These are phyloP conservation scores for Petrolisthes manimaculis DNA, from an alignment of 2,888 invertebrate genomes.

Conservation along the genomic window DNA sequence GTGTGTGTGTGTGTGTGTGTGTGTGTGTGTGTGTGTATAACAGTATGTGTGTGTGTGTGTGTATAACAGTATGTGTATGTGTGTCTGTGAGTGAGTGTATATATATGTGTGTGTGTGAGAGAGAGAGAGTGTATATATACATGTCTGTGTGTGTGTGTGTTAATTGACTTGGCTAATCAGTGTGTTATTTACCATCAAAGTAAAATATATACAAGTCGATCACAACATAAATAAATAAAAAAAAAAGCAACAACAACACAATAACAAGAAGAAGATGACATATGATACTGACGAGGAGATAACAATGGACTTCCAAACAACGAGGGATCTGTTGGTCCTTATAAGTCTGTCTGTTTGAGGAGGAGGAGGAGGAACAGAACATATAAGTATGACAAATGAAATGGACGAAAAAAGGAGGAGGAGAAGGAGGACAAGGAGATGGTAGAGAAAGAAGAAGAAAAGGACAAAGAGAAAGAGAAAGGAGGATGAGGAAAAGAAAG, in stretches of 20 bases:
- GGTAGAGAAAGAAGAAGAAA: not conserved
- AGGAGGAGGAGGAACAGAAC: not conserved
- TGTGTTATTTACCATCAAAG: too few species aligned
- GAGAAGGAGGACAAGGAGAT: not conserved
- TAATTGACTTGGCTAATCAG: too few species aligned
- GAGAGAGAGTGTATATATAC: too few species aligned
- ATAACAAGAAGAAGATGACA: too few species aligned
- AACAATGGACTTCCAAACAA: too few species aligned
- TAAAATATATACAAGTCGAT: too few species aligned
- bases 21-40: slow-evolving; percentile 25
- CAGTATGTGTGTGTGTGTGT: slow-evolving; percentile 5
- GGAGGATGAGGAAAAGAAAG: not conserved
- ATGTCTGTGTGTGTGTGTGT: not conserved
- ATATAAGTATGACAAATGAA: not conserved
- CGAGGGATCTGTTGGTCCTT: too few species aligned
- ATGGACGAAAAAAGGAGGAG: not conserved
- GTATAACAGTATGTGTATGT: not conserved
- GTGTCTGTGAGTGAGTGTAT: not conserved
- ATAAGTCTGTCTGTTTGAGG: too few species aligned
- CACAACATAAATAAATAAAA: too few species aligned
- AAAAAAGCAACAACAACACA: too few species aligned
- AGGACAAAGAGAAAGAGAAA: not conserved
- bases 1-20: slow-evolving; percentile 34
- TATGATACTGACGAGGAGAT: too few species aligned
- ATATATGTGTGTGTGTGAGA: not conserved